These are phyloP conservation scores for Apostichopus parvimensis DNA, from an alignment of 35 echinoderm and acorn worm species.

Conservation along the genomic window DNA sequence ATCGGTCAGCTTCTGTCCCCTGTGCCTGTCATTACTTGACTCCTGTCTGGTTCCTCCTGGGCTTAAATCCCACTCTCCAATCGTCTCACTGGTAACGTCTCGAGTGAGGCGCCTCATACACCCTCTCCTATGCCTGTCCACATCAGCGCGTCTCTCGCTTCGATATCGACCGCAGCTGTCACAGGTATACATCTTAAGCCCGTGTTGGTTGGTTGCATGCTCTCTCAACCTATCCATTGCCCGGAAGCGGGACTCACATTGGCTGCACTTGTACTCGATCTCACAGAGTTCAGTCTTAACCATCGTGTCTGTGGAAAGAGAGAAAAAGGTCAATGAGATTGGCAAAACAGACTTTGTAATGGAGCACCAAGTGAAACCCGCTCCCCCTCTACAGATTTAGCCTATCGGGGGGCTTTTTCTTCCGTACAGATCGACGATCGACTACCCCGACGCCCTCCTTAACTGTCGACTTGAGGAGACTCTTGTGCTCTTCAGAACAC, in stretches of 20 bases:
- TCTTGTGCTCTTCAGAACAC: not conserved
- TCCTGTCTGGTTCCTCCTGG: not conserved
- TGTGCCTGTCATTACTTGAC: not conserved
- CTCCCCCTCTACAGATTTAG: not conserved
- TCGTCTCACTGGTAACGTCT: not conserved
- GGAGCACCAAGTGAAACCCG: not conserved
- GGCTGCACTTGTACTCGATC: not conserved
- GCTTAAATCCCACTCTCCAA: not conserved
- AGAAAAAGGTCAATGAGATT: not conserved
- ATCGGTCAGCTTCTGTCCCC: not conserved
- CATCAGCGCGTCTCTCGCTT: too few relatives aligned
- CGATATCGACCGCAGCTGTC: too few relatives aligned
- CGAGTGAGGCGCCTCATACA: not conserved
- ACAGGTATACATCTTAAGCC: too few relatives aligned
- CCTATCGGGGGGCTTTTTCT: not conserved
- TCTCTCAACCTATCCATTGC: not conserved
- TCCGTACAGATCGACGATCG: not conserved
- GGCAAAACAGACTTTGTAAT: not conserved
- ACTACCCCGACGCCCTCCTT: not conserved
- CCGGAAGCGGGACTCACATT: not conserved
- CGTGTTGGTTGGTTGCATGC: too few relatives aligned
- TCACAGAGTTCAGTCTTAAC: not conserved
- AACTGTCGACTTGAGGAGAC: not conserved
- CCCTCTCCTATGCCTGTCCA: too few relatives aligned
- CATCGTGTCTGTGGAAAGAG: not conserved